A percentile compares a stretch with the other conserved stretches of the same genome.
Conservation (phyloP, 2,888 invertebrate genomes). For the Ophioninae sp. region DNA sequence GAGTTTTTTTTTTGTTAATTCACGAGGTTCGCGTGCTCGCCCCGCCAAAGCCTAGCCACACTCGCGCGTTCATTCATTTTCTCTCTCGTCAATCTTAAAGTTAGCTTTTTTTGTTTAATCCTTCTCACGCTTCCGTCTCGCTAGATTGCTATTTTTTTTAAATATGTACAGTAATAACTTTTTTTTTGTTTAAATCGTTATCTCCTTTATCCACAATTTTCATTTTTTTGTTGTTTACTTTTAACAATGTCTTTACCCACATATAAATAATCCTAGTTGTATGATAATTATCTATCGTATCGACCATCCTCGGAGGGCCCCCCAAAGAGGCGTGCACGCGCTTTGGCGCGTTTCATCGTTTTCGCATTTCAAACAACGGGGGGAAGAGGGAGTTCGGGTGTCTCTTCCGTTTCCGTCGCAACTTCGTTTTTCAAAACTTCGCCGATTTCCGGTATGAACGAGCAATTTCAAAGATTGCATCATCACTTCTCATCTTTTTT, state of each 20-base stretch:
- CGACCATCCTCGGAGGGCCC: slow-evolving; percentile 26
- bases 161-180: slow-evolving; percentile 65
- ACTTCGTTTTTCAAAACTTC: slow-evolving; percentile 18
- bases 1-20: slow-evolving; percentile 25
- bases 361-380: slow-evolving; percentile 13
- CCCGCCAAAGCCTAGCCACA: slow-evolving; percentile 33
- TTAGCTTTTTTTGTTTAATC: slow-evolving; percentile 4
- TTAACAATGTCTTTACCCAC: slow-evolving; percentile 63
- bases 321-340: slow-evolving; percentile 9
- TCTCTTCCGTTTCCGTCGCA: slow-evolving; percentile 18
- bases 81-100: slow-evolving; percentile 44
- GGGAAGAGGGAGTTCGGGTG: slow-evolving; percentile 25
- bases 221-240: slow-evolving; percentile 60
- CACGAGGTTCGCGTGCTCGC: slow-evolving; percentile 35
- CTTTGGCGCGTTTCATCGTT: slow-evolving; percentile 12
- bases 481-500: neutral
- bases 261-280: slow-evolving; percentile 63
- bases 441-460: slow-evolving; percentile 25
- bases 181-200: slow-evolving; percentile 62
- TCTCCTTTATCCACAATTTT: slow-evolving; percentile 71
- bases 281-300: slow-evolving; percentile 61
- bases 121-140: slow-evolving; percentile 40
- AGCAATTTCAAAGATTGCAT: slow-evolving; percentile 35
- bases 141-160: slow-evolving; percentile 61
- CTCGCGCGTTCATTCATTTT: slow-evolving; percentile 25